Percentiles rank a stretch among this genome's conserved stretches.
Evolutionary conservation across 2,797 vertebrate species (phyloP).

Genomic region (Manis javanica): DNA sequence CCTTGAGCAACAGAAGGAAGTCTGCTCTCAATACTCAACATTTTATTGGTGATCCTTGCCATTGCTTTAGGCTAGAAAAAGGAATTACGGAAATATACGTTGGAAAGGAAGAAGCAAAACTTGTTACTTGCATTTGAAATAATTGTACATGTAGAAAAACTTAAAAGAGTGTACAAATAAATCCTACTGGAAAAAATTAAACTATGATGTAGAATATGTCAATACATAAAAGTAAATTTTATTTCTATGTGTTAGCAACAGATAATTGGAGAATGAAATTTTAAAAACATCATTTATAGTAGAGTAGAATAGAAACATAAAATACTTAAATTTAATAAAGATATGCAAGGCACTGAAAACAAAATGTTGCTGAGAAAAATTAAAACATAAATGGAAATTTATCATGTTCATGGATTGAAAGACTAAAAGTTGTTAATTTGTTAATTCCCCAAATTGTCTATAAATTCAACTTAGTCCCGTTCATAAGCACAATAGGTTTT

Average conservation of each 20-base stretch:
- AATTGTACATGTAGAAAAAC: neutral
- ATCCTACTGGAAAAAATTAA: neutral
- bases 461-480: neutral
- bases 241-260: neutral
- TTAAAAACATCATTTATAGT: neutral
- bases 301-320: neutral
- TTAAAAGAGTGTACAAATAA: neutral
- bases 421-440: neutral
- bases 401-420: neutral
- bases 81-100: neutral
- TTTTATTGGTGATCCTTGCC: neutral
- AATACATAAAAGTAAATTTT: neutral
- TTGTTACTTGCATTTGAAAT: neutral
- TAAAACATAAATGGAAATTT: neutral
- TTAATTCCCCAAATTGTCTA: neutral
- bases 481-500: neutral
- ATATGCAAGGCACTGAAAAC: neutral
- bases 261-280: neutral
- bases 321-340: neutral
- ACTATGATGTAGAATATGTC: neutral
- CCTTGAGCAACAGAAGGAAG: neutral
- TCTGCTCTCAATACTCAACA: neutral
- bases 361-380: neutral
- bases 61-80: neutral
- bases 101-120: neutral